phyloP scores from a whole-genome alignment of 1,140 invertebrate species.

The Berghia stephanieae region DNA sequence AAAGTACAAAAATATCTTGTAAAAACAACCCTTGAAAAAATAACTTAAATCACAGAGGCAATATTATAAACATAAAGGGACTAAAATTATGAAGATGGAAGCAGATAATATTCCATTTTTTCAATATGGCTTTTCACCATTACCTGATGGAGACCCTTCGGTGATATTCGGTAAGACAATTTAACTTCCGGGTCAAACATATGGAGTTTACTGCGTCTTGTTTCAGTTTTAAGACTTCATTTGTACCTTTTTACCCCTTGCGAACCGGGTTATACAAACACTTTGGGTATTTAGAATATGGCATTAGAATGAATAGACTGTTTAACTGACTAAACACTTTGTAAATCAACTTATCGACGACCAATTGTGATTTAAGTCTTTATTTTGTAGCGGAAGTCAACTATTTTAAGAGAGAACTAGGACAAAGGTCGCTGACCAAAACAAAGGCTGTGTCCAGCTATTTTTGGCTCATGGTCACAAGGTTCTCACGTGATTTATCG shows the following conservation, averaged over 20 bases:
- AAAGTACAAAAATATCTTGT: background rate
- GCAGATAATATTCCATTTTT: conserved; percentile 24
- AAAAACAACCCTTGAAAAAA: too few relatives aligned
- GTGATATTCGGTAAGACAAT: conserved; percentile 26
- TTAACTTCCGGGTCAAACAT: conserved; percentile 36
- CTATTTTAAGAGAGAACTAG: too few relatives aligned
- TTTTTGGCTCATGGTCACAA: too few relatives aligned
- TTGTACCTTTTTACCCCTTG: background rate
- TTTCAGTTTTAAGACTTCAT: background rate
- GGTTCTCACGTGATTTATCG: too few relatives aligned
- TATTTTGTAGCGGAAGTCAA: too few relatives aligned
- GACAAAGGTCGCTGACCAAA: conserved; percentile 1
- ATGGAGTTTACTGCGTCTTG: background rate
- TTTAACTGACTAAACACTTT: too few relatives aligned
- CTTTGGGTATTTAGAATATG: too few relatives aligned
- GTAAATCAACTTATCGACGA: too few relatives aligned
- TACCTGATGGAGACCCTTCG: conserved; percentile 37
- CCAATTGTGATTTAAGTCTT: too few relatives aligned
- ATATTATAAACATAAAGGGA: background rate
- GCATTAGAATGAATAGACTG: too few relatives aligned
- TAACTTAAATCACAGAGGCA: background rate
- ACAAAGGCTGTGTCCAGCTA: background rate
- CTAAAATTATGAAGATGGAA: conserved; percentile 15
- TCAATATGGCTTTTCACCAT: conserved; percentile 26
- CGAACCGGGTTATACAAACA: too few relatives aligned